phyloP scores from a whole-genome alignment of 37 sponge, comb jelly and placozoan species.

The Eunapius fragilis region DNA sequence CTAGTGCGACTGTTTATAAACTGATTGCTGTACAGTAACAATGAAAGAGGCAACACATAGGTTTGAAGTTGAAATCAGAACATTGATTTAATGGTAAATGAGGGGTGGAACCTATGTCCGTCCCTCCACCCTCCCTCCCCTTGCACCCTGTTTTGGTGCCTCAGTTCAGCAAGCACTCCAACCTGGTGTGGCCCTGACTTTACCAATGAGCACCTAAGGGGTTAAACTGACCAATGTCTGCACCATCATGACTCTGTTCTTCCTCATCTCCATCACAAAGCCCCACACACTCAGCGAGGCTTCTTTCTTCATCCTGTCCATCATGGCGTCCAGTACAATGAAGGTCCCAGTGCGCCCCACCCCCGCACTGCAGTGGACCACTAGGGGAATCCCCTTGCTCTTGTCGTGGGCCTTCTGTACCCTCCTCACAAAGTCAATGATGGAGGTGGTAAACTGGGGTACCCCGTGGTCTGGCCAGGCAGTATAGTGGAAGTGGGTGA shows the following conservation, averaged over 20 bases:
- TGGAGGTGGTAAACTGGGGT: conserved; percentile 80
- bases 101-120: no score
- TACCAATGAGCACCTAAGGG: no score
- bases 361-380: conserved; percentile 93
- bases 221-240: conserved; percentile 76
- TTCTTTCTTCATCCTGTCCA: conserved; percentile 64
- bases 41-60: no score
- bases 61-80: no score
- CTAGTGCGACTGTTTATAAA: no score
- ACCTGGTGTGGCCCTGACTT: no score
- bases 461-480: conserved; percentile 86
- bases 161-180: no score
- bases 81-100: no score
- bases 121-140: no score
- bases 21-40: no score
- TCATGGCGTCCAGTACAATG: conserved; percentile 77
- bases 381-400: conserved; percentile 34
- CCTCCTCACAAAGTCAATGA: conserved; percentile 71
- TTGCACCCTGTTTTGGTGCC: no score
- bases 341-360: conserved; percentile 86
- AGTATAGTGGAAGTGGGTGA: conserved; percentile 66
- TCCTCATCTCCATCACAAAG: conserved; percentile 62
- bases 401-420: conserved; percentile 63
- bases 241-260: conserved; percentile 70
- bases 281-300: conserved; percentile 56